Evolutionary conservation across 2,113 vertebrate species (phyloP).

Genomic region (Burhinus oedicnemus): DNA sequence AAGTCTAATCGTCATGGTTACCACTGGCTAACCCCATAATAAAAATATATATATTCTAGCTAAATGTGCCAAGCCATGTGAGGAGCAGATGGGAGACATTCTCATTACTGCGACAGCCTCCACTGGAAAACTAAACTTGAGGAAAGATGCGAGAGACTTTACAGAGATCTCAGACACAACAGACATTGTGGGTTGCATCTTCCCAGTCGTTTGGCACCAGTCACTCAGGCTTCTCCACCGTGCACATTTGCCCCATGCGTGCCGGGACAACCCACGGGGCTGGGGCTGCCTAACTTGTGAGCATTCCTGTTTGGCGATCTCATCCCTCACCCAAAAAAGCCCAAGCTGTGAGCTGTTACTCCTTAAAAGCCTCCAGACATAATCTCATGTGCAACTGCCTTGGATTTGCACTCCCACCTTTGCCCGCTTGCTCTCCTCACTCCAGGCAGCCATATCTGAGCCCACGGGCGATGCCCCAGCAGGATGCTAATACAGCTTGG

Average conservation of each 20-base stretch:
- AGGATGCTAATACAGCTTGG: neutral
- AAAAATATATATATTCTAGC: conserved; percentile 68
- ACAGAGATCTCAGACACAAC: conserved; percentile 62
- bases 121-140: conserved; percentile 60
- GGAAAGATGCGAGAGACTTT: conserved; percentile 56
- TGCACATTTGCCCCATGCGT: neutral
- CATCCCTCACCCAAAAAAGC: neutral
- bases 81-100: conserved; percentile 65
- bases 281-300: neutral
- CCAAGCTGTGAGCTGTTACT: neutral
- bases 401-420: neutral
- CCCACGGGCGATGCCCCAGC: neutral
- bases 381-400: neutral
- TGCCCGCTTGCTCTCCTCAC: neutral
- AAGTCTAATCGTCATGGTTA: conserved; percentile 83
- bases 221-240: neutral
- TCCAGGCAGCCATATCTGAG: neutral
- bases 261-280: neutral
- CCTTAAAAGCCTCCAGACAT: neutral
- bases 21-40: conserved; percentile 73
- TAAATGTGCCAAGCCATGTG: conserved; percentile 56
- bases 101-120: conserved; percentile 52
- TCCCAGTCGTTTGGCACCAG: conserved; percentile 5
- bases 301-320: neutral
- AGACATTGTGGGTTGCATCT: conserved; percentile 44